A percentile compares a stretch with the other conserved stretches of the same genome.
phyloP scores from a whole-genome alignment of 2,113 vertebrate genomes.

The Mionectes macconnelli region DNA sequence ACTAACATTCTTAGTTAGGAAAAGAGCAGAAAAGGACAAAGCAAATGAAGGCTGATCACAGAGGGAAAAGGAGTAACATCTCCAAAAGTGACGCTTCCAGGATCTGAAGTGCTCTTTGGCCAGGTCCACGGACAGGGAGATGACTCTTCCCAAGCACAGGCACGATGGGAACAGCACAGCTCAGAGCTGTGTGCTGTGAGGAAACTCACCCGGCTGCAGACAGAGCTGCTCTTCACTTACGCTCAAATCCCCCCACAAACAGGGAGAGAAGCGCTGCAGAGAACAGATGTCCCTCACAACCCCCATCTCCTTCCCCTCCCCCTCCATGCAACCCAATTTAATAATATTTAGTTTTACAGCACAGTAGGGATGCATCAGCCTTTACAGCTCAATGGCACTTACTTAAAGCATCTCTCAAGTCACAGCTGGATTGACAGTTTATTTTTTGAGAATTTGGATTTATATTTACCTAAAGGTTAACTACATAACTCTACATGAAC shows the following conservation, averaged over 20 bases:
- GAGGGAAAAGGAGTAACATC: not conserved
- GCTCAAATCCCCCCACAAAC: not conserved
- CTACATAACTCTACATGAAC: not conserved
- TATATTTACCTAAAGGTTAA: slow-evolving; percentile 13
- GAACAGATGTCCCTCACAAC: slow-evolving; percentile 48
- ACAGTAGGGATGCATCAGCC: slow-evolving; percentile 19
- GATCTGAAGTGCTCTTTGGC: rapidly evolving
- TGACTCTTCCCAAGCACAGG: not conserved
- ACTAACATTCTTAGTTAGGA: not conserved
- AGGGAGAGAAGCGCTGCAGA: not conserved
- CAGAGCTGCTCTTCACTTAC: not conserved
- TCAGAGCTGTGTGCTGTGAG: rapidly evolving
- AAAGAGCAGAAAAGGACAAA: not conserved
- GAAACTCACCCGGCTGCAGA: rapidly evolving
- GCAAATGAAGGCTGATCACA: not conserved
- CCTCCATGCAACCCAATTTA: slow-evolving; percentile 6
- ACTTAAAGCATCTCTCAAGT: slow-evolving; percentile 38
- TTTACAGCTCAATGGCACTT: slow-evolving; percentile 53
- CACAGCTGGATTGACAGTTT: slow-evolving; percentile 44
- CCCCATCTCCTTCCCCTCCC: slow-evolving; percentile 24
- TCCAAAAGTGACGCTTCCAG: rapidly evolving
- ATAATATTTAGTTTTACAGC: slow-evolving; percentile 28
- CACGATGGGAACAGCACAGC: not conserved
- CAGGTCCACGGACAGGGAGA: not conserved
- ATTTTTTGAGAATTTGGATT: slow-evolving; percentile 4